Evolutionary conservation across 1,140 invertebrate genomes (phyloP).

Genomic region (Lepidostoma basale): DNA sequence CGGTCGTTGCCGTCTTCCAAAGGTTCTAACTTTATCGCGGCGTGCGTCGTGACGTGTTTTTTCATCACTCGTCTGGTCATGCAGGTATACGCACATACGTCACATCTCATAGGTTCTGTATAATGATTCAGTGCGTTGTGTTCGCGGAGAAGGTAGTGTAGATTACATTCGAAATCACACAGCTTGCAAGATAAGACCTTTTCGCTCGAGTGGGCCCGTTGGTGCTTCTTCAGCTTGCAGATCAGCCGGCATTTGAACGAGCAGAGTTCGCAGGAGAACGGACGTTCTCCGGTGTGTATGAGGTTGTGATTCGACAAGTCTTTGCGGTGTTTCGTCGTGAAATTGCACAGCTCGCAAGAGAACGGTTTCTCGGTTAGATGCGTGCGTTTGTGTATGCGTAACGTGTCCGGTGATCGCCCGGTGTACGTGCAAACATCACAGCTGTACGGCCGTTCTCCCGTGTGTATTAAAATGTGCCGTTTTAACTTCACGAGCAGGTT

Average conservation of each 20-base stretch:
- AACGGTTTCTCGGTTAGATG: conserved; percentile 12
- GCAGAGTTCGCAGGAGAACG: not conserved
- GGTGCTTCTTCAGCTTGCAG: not conserved
- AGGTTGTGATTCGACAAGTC: not conserved
- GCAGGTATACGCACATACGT: not conserved
- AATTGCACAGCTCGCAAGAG: not conserved
- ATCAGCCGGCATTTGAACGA: not conserved
- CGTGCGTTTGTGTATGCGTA: not conserved
- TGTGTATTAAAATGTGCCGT: conserved; percentile 21
- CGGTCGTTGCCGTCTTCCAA: not conserved
- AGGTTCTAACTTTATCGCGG: not conserved
- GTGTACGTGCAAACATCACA: conserved; percentile 10
- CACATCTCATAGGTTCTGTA: conserved; percentile 1
- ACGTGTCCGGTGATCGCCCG: not conserved
- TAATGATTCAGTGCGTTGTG: not conserved
- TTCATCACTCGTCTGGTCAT: not conserved
- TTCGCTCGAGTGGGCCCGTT: not conserved
- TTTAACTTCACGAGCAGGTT: conserved; percentile 5
- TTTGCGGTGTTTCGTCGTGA: not conserved
- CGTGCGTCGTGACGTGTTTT: not conserved
- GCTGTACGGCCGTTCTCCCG: not conserved
- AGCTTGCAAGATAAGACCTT: not conserved
- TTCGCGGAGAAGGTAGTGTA: not conserved
- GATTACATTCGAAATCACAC: not conserved
- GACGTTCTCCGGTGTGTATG: not conserved